Evolutionary conservation across 1,140 invertebrate species (phyloP).

Genomic region (Stegodyphus dumicola): DNA sequence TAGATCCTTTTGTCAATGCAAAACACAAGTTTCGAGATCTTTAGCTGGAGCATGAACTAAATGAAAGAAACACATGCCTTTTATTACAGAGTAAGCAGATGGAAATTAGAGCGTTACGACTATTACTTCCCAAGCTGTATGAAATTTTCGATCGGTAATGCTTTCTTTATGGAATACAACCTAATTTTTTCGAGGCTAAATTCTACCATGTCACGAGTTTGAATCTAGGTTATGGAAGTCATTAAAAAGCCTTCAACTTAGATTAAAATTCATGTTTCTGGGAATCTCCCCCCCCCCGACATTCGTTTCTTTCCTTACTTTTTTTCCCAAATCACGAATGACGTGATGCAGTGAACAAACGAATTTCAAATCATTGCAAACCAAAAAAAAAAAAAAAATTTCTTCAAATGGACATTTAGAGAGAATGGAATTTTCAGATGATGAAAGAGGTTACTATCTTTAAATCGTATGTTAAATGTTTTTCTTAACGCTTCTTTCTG

Average conservation of each 20-base stretch:
- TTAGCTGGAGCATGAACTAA: too few species aligned
- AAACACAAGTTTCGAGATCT: too few species aligned
- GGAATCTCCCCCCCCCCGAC: neutral
- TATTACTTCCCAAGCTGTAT: too few species aligned
- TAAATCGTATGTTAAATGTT: constrained; percentile 14
- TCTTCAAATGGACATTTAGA: constrained; percentile 26
- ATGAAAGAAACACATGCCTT: too few species aligned
- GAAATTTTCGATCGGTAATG: constrained; percentile 20
- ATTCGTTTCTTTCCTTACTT: neutral
- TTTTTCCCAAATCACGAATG: neutral
- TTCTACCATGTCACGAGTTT: constrained; percentile 23
- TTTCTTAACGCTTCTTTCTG: constrained; percentile 2
- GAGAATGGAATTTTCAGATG: neutral
- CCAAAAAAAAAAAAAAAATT: constrained; percentile 14
- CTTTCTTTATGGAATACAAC: constrained; percentile 10
- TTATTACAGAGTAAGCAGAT: too few species aligned
- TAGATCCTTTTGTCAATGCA: too few species aligned
- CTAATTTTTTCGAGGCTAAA: constrained; percentile 13
- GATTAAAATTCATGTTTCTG: constrained; percentile 44
- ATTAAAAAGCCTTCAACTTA: constrained; percentile 23
- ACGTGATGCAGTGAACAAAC: neutral
- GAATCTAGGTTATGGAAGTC: constrained; percentile 36
- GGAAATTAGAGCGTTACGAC: too few species aligned
- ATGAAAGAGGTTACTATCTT: constrained; percentile 35
- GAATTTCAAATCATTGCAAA: constrained; percentile 22